phyloP scores from a whole-genome alignment of 2,113 vertebrate species.

The Andinoacara biseriatus region DNA sequence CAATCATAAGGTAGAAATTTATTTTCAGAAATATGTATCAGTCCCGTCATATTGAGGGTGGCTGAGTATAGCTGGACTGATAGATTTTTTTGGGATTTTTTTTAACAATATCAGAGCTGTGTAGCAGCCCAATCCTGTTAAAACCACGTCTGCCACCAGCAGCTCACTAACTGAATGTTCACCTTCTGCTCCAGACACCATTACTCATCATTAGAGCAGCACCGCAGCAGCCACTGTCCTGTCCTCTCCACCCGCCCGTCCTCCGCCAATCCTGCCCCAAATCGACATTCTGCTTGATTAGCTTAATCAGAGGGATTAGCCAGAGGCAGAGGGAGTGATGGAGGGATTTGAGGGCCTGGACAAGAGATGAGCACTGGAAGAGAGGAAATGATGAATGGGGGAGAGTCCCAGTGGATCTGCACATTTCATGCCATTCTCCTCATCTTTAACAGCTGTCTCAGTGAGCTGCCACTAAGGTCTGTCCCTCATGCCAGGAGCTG shows the following conservation, averaged over 20 bases:
- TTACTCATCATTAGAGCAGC: conserved; percentile 64
- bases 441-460: conserved; percentile 59
- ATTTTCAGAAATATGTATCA: neutral
- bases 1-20: conserved; percentile 2
- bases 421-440: conserved; percentile 58
- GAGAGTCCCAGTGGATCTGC: conserved; percentile 36
- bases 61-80: neutral
- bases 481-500: conserved; percentile 31
- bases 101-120: neutral
- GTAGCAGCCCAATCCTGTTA: conserved; percentile 23
- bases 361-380: conserved; percentile 17
- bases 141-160: conserved; percentile 36
- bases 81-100: neutral
- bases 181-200: conserved; percentile 38
- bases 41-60: neutral
- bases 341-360: neutral
- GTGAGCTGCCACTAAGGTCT: conserved; percentile 43
- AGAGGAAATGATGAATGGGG: conserved; percentile 35
- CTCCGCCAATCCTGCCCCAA: conserved; percentile 48
- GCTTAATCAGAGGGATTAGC: conserved; percentile 69
- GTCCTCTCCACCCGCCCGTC: conserved; percentile 41
- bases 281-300: conserved; percentile 64
- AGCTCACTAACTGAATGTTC: conserved; percentile 7
- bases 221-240: conserved; percentile 12
- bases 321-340: conserved; percentile 26